phyloP scores from a whole-genome alignment of 2,113 vertebrate species.

The Strix aluco region DNA sequence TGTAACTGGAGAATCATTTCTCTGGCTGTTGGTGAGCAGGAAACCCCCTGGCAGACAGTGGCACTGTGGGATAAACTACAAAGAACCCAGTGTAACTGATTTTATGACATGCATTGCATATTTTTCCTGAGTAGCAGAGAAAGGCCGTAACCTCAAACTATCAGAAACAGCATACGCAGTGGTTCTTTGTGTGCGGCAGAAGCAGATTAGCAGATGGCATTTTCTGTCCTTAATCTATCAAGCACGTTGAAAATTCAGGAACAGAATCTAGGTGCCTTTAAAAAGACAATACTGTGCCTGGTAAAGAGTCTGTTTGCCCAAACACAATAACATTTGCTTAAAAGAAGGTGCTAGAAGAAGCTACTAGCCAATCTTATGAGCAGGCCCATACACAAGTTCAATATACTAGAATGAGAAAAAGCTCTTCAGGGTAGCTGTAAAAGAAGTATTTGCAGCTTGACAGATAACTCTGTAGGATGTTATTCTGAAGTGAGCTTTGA shows the following conservation, averaged over 20 bases:
- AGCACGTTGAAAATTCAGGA: neutral
- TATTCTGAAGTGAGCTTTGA: neutral
- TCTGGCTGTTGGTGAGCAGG: constrained; percentile 9
- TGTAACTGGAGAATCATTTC: constrained; percentile 5
- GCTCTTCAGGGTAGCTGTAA: neutral
- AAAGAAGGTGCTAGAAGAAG: neutral
- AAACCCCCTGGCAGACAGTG: constrained; percentile 42
- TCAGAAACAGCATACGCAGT: neutral
- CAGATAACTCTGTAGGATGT: neutral
- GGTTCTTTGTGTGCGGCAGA: neutral
- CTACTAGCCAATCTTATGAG: neutral
- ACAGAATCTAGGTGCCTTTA: neutral
- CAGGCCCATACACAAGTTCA: neutral
- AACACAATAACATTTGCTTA: neutral
- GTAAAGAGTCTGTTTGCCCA: neutral
- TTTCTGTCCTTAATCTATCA: neutral
- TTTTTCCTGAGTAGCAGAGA: neutral
- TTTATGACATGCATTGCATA: neutral
- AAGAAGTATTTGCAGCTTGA: neutral
- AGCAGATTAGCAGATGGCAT: constrained; percentile 1
- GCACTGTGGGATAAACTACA: constrained; percentile 8
- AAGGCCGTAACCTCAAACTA: neutral
- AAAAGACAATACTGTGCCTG: neutral
- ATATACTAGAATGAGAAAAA: neutral
- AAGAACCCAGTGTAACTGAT: neutral